A percentile compares a stretch with the other conserved stretches of the same genome.
Evolutionary conservation across 2,888 invertebrate genomes (phyloP).

Genomic region (Steinernema scapterisci): DNA sequence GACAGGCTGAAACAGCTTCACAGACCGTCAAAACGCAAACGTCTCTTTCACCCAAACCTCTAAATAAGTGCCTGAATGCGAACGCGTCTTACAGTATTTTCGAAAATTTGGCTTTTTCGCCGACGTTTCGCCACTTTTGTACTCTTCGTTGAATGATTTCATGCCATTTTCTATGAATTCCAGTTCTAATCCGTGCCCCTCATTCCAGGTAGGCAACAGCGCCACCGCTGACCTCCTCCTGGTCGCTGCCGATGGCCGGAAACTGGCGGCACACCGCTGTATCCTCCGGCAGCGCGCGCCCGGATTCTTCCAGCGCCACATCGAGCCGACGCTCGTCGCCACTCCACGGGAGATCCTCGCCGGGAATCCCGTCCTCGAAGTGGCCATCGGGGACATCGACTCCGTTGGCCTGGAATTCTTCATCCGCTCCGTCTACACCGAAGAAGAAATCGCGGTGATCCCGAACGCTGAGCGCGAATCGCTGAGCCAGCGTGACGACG

Average conservation of each 20-base stretch:
- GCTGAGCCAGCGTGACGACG: constrained; percentile 34
- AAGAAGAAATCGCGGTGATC: constrained; percentile 59
- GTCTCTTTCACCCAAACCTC: too few relatives aligned
- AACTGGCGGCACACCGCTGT: constrained; percentile 62
- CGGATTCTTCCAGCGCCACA: constrained; percentile 61
- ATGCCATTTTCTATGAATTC: not conserved
- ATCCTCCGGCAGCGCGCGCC: constrained; percentile 60
- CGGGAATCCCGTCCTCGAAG: constrained; percentile 43
- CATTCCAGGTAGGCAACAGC: constrained; percentile 51
- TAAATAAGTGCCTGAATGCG: too few relatives aligned
- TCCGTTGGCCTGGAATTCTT: constrained; percentile 62
- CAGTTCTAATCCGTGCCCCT: not conserved
- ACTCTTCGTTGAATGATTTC: not conserved
- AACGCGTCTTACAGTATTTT: too few relatives aligned
- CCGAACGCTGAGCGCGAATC: constrained; percentile 32
- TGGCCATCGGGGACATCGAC: constrained; percentile 63
- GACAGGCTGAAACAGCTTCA: too few relatives aligned
- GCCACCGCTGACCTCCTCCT: constrained; percentile 58
- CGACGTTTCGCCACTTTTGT: not conserved
- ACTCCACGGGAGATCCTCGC: constrained; percentile 35
- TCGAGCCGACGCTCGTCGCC: constrained; percentile 57
- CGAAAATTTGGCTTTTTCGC: not conserved
- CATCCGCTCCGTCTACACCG: constrained; percentile 63
- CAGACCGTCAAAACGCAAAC: too few relatives aligned
- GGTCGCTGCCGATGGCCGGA: constrained; percentile 61